Percentiles rank a stretch among this genome's conserved stretches.
phyloP scores from a whole-genome alignment of 2,888 invertebrate species.

The Luperina nickerlii region DNA sequence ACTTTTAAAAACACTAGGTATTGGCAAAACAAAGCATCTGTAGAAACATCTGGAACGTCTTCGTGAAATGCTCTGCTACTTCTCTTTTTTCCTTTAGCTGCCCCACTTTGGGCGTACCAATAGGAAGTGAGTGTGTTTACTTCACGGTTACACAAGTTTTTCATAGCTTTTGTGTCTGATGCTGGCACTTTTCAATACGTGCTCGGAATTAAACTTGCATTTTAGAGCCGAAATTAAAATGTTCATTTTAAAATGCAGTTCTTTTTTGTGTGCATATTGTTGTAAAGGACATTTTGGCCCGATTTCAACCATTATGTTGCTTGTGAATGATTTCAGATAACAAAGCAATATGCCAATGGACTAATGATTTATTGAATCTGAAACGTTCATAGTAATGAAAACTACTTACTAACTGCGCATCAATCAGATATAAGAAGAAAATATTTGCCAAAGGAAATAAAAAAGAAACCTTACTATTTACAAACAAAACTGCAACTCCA shows the following conservation, averaged over 20 bases:
- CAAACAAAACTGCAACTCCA: conserved; percentile 30
- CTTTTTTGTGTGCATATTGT: conserved; percentile 24
- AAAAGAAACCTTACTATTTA: background rate
- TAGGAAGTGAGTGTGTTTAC: conserved; percentile 67
- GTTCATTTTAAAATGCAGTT: conserved; percentile 47
- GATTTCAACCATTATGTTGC: conserved; percentile 4
- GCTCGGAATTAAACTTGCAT: conserved; percentile 56
- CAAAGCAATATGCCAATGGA: background rate
- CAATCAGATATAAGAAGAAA: background rate
- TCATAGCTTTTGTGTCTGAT: conserved; percentile 64
- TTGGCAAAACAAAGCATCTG: conserved; percentile 66
- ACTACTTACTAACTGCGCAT: background rate
- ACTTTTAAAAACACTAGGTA: conserved; percentile 62
- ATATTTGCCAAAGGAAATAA: background rate
- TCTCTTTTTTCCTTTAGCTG: conserved; percentile 63
- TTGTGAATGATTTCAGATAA: conserved; percentile 9
- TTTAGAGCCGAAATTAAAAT: conserved; percentile 53
- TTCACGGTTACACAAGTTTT: conserved; percentile 68
- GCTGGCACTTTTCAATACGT: conserved; percentile 64
- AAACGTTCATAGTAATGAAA: background rate
- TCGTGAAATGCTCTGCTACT: conserved; percentile 60
- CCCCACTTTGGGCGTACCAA: conserved; percentile 66
- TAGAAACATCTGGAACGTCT: conserved; percentile 66
- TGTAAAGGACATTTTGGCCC: conserved; percentile 9
- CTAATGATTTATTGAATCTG: background rate